phyloP scores from a whole-genome alignment of 2,113 vertebrate genomes.

The Rhizomys pruinosus region DNA sequence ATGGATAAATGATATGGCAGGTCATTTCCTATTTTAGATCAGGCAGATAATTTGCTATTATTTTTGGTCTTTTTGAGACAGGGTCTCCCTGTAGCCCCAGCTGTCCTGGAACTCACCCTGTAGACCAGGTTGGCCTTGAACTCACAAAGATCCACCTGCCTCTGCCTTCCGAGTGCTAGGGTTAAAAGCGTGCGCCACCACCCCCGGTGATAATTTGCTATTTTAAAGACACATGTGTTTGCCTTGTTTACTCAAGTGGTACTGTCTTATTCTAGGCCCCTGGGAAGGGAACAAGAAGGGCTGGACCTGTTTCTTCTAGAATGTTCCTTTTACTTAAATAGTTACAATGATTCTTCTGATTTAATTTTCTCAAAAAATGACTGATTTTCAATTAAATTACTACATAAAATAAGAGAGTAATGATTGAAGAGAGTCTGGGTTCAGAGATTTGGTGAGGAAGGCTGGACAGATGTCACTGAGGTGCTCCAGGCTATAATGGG shows the following conservation, averaged over 20 bases:
- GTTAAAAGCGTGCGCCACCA: no score
- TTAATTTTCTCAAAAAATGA: not conserved
- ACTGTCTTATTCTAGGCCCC: not conserved
- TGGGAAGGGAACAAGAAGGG: not conserved
- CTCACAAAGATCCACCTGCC: no score
- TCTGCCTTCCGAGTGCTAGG: no score
- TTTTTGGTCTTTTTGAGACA: no score
- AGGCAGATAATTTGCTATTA: not conserved
- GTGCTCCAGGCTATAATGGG: not conserved
- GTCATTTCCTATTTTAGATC: no score
- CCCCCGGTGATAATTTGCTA: no score
- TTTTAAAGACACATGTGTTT: not conserved
- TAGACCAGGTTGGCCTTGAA: no score
- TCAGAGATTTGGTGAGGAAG: not conserved
- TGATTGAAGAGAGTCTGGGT: not conserved
- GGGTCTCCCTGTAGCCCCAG: no score
- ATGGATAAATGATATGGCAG: not conserved
- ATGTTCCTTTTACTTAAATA: not conserved
- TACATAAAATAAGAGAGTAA: not conserved
- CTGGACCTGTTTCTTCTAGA: not conserved
- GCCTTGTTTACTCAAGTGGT: not conserved
- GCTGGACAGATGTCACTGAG: not conserved
- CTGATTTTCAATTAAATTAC: not conserved
- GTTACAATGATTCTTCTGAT: not conserved
- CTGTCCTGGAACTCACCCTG: no score